Conservation (phyloP, 64 coral and sea anemone species). For the Astreopora myriophthalma region DNA sequence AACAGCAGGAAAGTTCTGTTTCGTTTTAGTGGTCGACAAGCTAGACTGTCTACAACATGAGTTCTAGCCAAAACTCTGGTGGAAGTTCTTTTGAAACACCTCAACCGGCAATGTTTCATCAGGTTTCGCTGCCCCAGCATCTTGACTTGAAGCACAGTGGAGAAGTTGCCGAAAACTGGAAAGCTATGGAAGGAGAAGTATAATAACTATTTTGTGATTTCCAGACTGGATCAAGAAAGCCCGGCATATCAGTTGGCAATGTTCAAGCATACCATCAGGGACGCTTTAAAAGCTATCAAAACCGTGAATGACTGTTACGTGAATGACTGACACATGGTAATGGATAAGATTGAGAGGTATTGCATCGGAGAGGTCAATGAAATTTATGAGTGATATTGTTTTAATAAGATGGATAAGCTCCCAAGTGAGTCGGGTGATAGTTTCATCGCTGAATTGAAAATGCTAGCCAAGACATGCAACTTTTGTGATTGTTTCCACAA, state of each 20-base stretch:
- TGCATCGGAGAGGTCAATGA: not conserved
- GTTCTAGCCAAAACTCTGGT: too few species aligned
- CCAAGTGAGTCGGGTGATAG: not conserved
- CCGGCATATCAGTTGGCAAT: not conserved
- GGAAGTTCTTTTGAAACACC: not conserved
- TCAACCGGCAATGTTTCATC: conserved; percentile 33
- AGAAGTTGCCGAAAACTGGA: conserved; percentile 20
- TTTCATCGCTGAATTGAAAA: not conserved
- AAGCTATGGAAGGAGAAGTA: conserved; percentile 40
- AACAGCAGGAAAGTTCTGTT: too few species aligned
- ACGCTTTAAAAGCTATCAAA: conserved; percentile 27
- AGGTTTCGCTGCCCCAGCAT: not conserved
- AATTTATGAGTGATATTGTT: not conserved
- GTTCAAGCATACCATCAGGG: conserved; percentile 1
- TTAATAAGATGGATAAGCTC: not conserved
- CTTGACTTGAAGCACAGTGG: not conserved
- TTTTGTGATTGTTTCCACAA: too few species aligned
- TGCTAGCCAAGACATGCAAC: not conserved
- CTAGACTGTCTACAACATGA: too few species aligned
- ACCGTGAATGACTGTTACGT: not conserved
- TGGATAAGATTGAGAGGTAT: too few species aligned
- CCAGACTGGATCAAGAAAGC: conserved; percentile 1
- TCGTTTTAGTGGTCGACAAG: too few species aligned
- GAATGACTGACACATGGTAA: not conserved
- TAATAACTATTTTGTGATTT: conserved; percentile 27